Conservation (phyloP, 2,888 invertebrate genomes). For the Baronia brevicornis region DNA sequence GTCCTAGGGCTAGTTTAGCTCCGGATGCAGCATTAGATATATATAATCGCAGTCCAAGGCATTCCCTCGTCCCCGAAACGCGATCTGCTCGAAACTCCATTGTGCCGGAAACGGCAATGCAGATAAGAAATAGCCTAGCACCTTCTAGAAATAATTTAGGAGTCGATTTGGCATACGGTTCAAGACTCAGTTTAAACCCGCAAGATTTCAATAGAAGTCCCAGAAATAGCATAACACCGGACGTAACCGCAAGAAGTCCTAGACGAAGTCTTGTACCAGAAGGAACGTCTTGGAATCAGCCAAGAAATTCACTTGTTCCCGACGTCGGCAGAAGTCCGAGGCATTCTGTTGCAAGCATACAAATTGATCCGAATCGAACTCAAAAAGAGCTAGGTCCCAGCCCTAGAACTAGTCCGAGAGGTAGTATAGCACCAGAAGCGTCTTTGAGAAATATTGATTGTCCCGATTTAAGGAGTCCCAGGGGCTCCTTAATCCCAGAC, state of each 20-base stretch:
- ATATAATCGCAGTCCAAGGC: slow-evolving; percentile 73
- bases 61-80: slow-evolving; percentile 72
- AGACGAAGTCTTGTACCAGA: slow-evolving; percentile 78
- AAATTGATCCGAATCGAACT: slow-evolving; percentile 55
- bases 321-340: slow-evolving; percentile 77
- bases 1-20: slow-evolving; percentile 76
- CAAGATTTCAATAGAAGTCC: slow-evolving; percentile 72
- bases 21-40: slow-evolving; percentile 70
- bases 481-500: slow-evolving; percentile 77
- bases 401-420: slow-evolving; percentile 75
- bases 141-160: slow-evolving; percentile 78
- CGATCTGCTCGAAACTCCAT: slow-evolving; percentile 79
- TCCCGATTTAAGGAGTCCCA: slow-evolving; percentile 65
- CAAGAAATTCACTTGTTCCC: slow-evolving; percentile 76
- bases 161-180: slow-evolving; percentile 74
- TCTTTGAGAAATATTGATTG: slow-evolving; percentile 63
- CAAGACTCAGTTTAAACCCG: slow-evolving; percentile 73
- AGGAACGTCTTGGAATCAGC: slow-evolving; percentile 70
- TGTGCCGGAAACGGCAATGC: slow-evolving; percentile 74
- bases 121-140: slow-evolving; percentile 70
- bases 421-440: slow-evolving; percentile 66
- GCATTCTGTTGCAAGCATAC: slow-evolving; percentile 71
- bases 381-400: slow-evolving; percentile 70
- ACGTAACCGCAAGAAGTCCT: slow-evolving; percentile 70
- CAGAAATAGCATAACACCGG: slow-evolving; percentile 66